A percentile compares a stretch with the other conserved stretches of the same genome.
phyloP scores from a whole-genome alignment of 2,113 vertebrate genomes.

The Esox niger region DNA sequence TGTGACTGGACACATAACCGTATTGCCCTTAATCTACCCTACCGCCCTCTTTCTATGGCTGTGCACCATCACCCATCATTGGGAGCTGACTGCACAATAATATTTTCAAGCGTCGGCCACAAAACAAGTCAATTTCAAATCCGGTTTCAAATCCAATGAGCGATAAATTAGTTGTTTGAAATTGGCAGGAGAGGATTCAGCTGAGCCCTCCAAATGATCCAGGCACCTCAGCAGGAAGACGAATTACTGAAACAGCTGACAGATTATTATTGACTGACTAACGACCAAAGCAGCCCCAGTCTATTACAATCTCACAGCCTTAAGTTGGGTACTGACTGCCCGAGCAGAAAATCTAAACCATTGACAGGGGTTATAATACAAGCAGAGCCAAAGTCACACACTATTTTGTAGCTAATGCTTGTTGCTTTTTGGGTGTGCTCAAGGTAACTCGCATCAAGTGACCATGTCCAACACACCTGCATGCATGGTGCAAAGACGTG shows the following conservation, averaged over 20 bases:
- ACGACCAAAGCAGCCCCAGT: neutral
- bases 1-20: neutral
- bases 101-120: conserved; percentile 31
- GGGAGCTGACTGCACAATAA: conserved; percentile 44
- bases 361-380: no score
- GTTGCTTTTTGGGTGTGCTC: no score
- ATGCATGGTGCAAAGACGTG: no score
- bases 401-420: no score
- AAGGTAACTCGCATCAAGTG: no score
- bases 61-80: conserved; percentile 9
- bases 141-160: conserved; percentile 33
- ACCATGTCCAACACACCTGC: no score
- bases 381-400: no score
- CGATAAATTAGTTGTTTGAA: conserved; percentile 29
- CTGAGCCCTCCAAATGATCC: conserved; percentile 41
- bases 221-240: conserved; percentile 41
- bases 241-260: conserved; percentile 41
- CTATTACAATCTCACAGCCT: neutral
- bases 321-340: no score
- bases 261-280: neutral
- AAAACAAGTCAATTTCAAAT: conserved; percentile 38
- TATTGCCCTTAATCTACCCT: neutral
- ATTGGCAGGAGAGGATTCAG: conserved; percentile 40
- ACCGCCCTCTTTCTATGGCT: conserved; percentile 1
- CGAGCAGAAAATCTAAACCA: no score